Percentiles rank a stretch among this genome's conserved stretches.
These are phyloP conservation scores for Drosophila chauvacae DNA, from an alignment of 1,140 invertebrate species.

Conservation along the genomic window DNA sequence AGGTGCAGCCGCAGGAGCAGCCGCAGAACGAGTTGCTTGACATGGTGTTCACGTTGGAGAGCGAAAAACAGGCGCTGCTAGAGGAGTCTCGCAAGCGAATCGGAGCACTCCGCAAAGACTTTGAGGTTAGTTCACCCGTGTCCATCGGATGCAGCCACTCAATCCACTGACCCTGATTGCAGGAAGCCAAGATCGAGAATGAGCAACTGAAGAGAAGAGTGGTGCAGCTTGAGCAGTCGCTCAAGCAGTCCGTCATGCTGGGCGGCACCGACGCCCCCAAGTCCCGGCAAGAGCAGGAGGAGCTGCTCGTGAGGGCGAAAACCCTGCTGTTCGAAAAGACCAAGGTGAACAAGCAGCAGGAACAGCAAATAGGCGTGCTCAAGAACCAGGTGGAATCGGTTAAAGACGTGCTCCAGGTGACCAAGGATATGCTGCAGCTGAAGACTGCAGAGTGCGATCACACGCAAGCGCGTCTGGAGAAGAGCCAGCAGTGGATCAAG, in stretches of 20 bases:
- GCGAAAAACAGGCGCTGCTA: slow-evolving; percentile 79
- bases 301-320: slow-evolving; percentile 87
- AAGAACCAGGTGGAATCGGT: slow-evolving; percentile 89
- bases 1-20: slow-evolving; percentile 26
- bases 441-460: slow-evolving; percentile 91
- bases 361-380: slow-evolving; percentile 89
- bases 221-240: slow-evolving; percentile 72
- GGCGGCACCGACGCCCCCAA: slow-evolving; percentile 77
- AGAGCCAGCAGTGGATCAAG: slow-evolving; percentile 89
- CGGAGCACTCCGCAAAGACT: slow-evolving; percentile 78
- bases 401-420: slow-evolving; percentile 91
- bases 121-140: slow-evolving; percentile 75
- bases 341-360: slow-evolving; percentile 90
- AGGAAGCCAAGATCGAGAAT: slow-evolving; percentile 72
- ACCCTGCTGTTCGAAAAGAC: slow-evolving; percentile 89
- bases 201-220: slow-evolving; percentile 70
- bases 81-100: slow-evolving; percentile 81
- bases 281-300: slow-evolving; percentile 85
- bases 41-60: slow-evolving; percentile 82
- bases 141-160: not conserved
- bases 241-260: slow-evolving; percentile 78
- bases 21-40: slow-evolving; percentile 78
- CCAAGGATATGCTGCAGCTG: slow-evolving; percentile 91
- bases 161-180: not conserved
- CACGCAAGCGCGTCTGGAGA: slow-evolving; percentile 88